Conservation (phyloP, 2,797 vertebrate species). For the Todus mexicanus region DNA sequence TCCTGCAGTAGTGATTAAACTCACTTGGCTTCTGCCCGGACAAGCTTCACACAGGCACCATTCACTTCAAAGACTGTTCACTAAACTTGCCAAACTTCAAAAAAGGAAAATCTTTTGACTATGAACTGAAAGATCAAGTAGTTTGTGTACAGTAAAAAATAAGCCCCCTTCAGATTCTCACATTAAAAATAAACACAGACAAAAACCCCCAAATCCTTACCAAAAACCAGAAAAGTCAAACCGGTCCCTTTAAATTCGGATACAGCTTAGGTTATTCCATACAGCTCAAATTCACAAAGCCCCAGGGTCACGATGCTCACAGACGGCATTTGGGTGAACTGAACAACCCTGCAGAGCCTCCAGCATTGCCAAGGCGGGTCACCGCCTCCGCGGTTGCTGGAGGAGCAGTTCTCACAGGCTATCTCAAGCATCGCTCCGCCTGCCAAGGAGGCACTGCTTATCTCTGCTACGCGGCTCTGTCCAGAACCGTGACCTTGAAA, state of each 20-base stretch:
- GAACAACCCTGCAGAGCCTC: not conserved
- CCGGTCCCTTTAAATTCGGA: not conserved
- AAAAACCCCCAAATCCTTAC: not conserved
- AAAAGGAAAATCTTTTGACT: not conserved
- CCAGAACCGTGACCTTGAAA: constrained; percentile 45
- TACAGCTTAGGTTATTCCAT: not conserved
- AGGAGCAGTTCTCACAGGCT: not conserved
- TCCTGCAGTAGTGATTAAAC: not conserved
- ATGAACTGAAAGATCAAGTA: not conserved
- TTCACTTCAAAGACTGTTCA: not conserved
- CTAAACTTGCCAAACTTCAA: not conserved
- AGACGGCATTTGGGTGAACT: not conserved
- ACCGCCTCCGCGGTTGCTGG: accelerated
- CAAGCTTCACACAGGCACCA: not conserved
- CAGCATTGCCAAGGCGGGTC: not conserved
- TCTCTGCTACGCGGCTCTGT: not conserved
- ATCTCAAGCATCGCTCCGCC: not conserved
- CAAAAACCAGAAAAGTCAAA: not conserved
- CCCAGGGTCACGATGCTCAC: not conserved
- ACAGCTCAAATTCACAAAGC: not conserved
- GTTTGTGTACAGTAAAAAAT: accelerated
- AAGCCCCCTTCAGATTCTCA: not conserved
- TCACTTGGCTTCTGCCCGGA: not conserved
- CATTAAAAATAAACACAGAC: not conserved
- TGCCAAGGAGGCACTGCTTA: not conserved